These are phyloP conservation scores for Drosophila subquinaria DNA, from an alignment of 2,888 invertebrate species.

Conservation along the genomic window DNA sequence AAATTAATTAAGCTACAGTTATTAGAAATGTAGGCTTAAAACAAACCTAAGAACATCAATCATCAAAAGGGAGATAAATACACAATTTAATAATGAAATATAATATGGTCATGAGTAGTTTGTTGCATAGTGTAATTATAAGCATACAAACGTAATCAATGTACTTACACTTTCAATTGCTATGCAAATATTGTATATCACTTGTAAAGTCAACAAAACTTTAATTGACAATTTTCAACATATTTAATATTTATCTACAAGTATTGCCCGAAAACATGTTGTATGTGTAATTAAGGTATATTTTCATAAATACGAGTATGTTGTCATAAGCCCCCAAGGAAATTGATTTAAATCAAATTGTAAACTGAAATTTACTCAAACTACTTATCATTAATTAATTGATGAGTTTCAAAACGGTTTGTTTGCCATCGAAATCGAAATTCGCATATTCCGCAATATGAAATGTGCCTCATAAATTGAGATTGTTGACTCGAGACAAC, in stretches of 20 bases:
- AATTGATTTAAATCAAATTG: conserved; percentile 12
- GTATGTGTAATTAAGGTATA: conserved; percentile 4
- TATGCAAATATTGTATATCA: conserved; percentile 35
- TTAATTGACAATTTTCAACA: conserved; percentile 37
- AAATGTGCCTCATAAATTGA: conserved; percentile 34
- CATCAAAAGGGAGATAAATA: neutral
- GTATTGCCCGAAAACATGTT: neutral
- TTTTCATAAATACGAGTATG: neutral
- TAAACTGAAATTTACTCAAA: conserved; percentile 2
- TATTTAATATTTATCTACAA: conserved; percentile 26
- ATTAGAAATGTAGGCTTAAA: neutral
- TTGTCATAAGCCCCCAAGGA: neutral
- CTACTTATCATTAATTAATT: conserved; percentile 31
- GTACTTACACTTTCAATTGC: conserved; percentile 2
- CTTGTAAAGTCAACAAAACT: conserved; percentile 32
- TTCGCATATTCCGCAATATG: neutral
- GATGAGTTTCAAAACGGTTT: conserved; percentile 16
- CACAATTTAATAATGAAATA: neutral
- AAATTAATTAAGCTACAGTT: conserved; percentile 23
- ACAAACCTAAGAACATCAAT: neutral
- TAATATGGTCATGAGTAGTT: neutral
- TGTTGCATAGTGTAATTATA: conserved; percentile 26
- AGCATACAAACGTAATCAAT: conserved; percentile 4
- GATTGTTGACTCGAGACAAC: conserved; percentile 42
- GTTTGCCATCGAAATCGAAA: conserved; percentile 1